Base-by-base conservation (phyloP, 2,888 invertebrate species). In the Oligia fasciuncula region DNA sequence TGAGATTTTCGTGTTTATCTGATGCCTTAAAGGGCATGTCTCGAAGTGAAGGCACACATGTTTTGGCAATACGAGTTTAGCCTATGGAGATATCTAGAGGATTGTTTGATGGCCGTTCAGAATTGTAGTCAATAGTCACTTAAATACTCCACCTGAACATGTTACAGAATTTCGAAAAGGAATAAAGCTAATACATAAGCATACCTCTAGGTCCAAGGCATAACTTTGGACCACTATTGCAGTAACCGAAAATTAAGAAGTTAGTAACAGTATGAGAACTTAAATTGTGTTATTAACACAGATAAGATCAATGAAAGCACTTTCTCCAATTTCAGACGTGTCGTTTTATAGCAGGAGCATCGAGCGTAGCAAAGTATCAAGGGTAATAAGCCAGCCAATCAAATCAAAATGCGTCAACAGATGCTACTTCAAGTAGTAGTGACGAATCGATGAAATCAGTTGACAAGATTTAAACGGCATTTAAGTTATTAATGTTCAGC, bases 1-100 rank as follows among this genome's bases (percentile, higher is more conserved):
- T 84, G 85, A 84, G 73, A 76, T 75, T 83, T 85, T 88, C 85
- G 86, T 88, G 88, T 83, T 66, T 77, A 68, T 43, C 29, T 69
- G 65, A 67, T 68, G 54, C 87, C 73, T 73, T 84, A 86, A 76
- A 85, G 71, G 69, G 80, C 43, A 68, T 70, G 78, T 29, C 69
- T 75, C n/a, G 60, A 72, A 80, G 51, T 67, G 43, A 66, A 70
- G 43, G 43, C 79, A 63, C 62, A 83, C 57, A 81, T 71, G 70
- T 77, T 75, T 72, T 65, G 74, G 54, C 63, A 74, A 76, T 60
- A 77, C 54, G 19, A 35, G 54, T 63, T 73, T 49, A 49, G n/a
- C 8, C 29, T 40, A 62, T 57, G 57, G 17, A 23, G 17, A 69
- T 49, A 63, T 19, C 1, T 51, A 40, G 4, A 65, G 23, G 6